A percentile compares a stretch with the other conserved stretches of the same genome.
Evolutionary conservation across 2,797 vertebrate genomes (phyloP).

Genomic region (Discoglossus pictus): DNA sequence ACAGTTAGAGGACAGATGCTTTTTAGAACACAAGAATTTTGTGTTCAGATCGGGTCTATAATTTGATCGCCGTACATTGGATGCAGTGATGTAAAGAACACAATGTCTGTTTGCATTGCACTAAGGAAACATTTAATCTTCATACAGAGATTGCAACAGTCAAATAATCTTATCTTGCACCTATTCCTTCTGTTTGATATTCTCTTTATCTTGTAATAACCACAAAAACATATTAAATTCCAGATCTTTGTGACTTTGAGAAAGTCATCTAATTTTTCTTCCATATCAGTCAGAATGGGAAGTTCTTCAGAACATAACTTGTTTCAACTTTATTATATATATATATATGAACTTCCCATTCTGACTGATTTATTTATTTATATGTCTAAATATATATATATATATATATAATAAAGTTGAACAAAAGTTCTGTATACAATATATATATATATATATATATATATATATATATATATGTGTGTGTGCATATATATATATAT

Average conservation of each 20-base stretch:
- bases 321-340: no score
- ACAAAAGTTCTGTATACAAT: no score
- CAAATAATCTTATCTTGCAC: constrained; percentile 12
- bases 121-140: constrained; percentile 17
- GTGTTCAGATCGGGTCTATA: background rate
- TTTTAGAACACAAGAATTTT: constrained; percentile 14
- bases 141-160: background rate
- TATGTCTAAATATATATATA: no score
- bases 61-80: constrained; percentile 20
- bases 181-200: constrained; percentile 14
- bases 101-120: constrained; percentile 17
- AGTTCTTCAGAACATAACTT: background rate
- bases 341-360: no score
- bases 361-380: no score
- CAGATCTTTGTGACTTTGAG: constrained; percentile 16
- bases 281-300: background rate
- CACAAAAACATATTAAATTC: constrained; percentile 20
- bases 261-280: constrained; percentile 20
- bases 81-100: background rate
- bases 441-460: no score
- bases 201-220: constrained; percentile 15
- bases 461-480: no score
- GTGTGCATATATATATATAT: no score
- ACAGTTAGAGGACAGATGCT: constrained; percentile 38
- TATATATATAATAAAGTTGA: no score